These are phyloP conservation scores for Drosophila bocki DNA, from an alignment of 1,140 invertebrate species.

Conservation along the genomic window DNA sequence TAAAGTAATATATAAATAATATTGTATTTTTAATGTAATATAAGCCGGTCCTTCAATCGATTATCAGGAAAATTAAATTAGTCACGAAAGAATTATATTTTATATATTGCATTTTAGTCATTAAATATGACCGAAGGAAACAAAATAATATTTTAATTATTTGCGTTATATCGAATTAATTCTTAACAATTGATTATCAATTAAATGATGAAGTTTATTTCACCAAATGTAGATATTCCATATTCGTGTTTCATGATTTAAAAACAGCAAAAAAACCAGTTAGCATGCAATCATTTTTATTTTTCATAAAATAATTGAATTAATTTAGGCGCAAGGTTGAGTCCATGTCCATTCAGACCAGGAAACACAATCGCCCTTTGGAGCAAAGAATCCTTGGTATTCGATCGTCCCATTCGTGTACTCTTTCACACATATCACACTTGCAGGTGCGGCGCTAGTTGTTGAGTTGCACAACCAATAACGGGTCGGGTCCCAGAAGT, in stretches of 20 bases:
- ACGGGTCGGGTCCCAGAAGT: constrained; percentile 59
- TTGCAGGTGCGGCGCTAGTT: too few relatives aligned
- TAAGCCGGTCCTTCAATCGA: too few relatives aligned
- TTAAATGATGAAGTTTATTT: neutral
- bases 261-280: neutral
- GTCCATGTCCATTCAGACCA: accelerated
- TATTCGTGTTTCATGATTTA: neutral
- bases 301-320: neutral
- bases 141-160: neutral
- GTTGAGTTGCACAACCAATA: constrained; percentile 14
- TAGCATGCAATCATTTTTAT: constrained; percentile 13
- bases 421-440: accelerated
- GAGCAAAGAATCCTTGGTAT: neutral
- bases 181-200: neutral
- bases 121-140: neutral
- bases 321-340: neutral
- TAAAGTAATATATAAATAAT: too few relatives aligned
- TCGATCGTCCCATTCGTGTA: neutral
- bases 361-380: accelerated
- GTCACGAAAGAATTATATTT: too few relatives aligned
- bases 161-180: neutral
- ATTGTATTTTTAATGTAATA: too few relatives aligned
- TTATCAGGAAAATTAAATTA: too few relatives aligned
- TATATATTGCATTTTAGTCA: too few relatives aligned
- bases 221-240: neutral